Conservation (phyloP, 2,113 vertebrate species). For the Ailurus styani region DNA sequence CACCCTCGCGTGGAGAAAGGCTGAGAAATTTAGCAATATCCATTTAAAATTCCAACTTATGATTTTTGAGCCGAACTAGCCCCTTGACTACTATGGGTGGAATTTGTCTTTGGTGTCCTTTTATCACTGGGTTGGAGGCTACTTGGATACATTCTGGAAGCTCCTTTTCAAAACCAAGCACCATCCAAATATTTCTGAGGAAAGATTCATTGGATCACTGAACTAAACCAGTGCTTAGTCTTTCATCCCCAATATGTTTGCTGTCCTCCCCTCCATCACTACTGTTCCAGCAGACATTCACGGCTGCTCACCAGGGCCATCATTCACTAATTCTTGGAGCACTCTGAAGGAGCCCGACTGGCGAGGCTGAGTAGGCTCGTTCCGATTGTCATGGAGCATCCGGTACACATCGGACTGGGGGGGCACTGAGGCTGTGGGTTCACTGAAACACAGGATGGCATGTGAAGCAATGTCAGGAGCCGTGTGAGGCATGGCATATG, state of each 20-base stretch:
- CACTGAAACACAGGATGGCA: constrained; percentile 76
- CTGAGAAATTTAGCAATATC: neutral
- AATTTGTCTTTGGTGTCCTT: neutral
- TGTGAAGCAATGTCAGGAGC: neutral
- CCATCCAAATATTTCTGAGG: neutral
- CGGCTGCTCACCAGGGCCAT: constrained; percentile 86
- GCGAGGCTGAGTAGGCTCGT: constrained; percentile 87
- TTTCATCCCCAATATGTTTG: neutral
- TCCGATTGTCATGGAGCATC: constrained; percentile 89
- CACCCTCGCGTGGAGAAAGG: neutral
- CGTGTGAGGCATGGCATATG: rapidly evolving
- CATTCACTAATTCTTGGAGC: constrained; percentile 93
- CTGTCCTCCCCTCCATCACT: neutral
- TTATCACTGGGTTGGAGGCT: neutral
- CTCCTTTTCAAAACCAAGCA: neutral
- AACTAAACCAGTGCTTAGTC: neutral
- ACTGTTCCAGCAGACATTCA: neutral
- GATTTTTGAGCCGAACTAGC: neutral
- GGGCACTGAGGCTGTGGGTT: constrained; percentile 83
- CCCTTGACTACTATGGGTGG: neutral
- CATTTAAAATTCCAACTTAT: neutral
- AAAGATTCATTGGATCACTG: neutral
- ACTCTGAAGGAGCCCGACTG: constrained; percentile 97
- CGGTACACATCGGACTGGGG: constrained; percentile 95
- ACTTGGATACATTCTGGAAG: neutral